Conservation (phyloP, 1,140 invertebrate genomes). For the Eriocheir sinensis region DNA sequence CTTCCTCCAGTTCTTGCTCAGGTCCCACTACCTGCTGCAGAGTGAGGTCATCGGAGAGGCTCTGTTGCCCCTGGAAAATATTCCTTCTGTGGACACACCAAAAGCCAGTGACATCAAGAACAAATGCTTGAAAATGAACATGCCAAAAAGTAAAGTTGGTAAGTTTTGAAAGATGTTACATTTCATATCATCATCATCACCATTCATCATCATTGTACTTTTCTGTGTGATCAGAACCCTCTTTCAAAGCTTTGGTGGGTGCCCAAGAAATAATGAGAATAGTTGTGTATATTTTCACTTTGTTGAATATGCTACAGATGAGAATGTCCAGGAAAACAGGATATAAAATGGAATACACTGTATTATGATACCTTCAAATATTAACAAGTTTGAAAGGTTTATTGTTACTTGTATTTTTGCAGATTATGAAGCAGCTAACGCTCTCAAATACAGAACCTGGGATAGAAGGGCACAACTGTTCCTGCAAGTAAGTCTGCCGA, state of each 20-base stretch:
- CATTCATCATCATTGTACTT: no score
- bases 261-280: neutral
- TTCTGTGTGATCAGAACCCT: neutral
- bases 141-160: slow-evolving; percentile 56
- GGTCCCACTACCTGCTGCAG: slow-evolving; percentile 35
- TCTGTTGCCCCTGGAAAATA: slow-evolving; percentile 49
- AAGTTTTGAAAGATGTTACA: neutral
- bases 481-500: slow-evolving; percentile 31
- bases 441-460: slow-evolving; percentile 53
- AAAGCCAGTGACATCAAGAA: neutral
- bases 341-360: neutral
- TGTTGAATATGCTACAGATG: no score
- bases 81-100: slow-evolving; percentile 12
- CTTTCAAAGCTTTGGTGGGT: neutral
- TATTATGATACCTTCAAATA: no score
- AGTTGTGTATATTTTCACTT: neutral
- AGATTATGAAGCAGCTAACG: slow-evolving; percentile 54
- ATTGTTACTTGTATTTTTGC: slow-evolving; percentile 31
- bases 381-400: no score
- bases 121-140: slow-evolving; percentile 56
- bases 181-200: neutral
- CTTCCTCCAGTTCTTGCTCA: slow-evolving; percentile 55
- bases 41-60: slow-evolving; percentile 41
- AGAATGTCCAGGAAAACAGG: neutral
- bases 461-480: slow-evolving; percentile 38